Conservation (phyloP, 2,888 invertebrate species). For the Rugalucina vietnamica region DNA sequence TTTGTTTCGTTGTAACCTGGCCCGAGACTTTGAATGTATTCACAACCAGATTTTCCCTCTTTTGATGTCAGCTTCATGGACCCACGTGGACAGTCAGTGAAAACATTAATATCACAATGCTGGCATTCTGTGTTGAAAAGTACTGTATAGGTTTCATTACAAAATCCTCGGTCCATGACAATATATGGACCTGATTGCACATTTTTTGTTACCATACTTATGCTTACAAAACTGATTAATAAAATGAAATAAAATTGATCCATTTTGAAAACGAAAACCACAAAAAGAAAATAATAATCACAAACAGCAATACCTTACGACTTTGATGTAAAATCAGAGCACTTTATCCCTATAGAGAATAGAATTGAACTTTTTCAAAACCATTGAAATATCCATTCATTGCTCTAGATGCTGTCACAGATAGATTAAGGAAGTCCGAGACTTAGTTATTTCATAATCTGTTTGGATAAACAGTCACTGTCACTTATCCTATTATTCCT, state of each 20-base stretch:
- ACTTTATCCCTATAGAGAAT: no score
- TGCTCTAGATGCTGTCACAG: no score
- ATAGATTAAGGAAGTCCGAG: no score
- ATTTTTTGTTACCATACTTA: not conserved
- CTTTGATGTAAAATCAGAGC: no score
- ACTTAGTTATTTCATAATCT: no score
- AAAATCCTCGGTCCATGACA: not conserved
- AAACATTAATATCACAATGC: slow-evolving; percentile 39
- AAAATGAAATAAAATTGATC: not conserved
- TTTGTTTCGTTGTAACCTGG: slow-evolving; percentile 25
- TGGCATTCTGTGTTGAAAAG: slow-evolving; percentile 38
- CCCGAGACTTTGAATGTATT: slow-evolving; percentile 28
- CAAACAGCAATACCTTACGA: no score
- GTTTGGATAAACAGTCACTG: no score
- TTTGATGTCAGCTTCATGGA: slow-evolving; percentile 29
- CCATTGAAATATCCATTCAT: no score
- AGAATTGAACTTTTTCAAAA: no score
- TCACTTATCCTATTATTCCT: no score
- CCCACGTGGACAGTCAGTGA: slow-evolving; percentile 39
- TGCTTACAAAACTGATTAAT: not conserved
- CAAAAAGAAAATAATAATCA: no score
- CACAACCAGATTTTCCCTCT: slow-evolving; percentile 35
- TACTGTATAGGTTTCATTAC: not conserved
- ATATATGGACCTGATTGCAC: not conserved
- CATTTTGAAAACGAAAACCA: not conserved